These are phyloP conservation scores for Lateolabrax maculatus DNA, from an alignment of 2,797 vertebrate species.

Conservation along the genomic window DNA sequence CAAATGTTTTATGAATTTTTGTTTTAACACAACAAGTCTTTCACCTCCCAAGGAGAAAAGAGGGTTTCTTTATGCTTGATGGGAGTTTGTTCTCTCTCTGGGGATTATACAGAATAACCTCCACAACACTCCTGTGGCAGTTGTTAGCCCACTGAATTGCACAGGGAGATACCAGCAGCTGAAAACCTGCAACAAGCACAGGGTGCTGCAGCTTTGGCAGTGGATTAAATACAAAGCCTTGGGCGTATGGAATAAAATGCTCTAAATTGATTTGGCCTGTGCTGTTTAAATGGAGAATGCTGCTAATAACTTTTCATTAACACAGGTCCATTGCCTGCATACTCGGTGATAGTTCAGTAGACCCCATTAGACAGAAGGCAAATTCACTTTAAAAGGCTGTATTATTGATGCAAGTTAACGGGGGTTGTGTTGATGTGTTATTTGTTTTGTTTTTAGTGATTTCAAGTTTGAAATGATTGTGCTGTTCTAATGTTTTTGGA, in stretches of 20 bases:
- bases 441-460: slow-evolving; percentile 11
- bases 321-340: slow-evolving; percentile 52
- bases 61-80: slow-evolving; percentile 49
- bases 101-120: slow-evolving; percentile 54
- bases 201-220: slow-evolving; percentile 47
- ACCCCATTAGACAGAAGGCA: slow-evolving; percentile 50
- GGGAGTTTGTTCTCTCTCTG: slow-evolving; percentile 13
- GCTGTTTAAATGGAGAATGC: slow-evolving; percentile 70
- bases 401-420: slow-evolving; percentile 18
- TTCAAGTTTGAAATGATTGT: not conserved
- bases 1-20: slow-evolving; percentile 48
- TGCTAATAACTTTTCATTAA: slow-evolving; percentile 80
- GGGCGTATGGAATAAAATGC: slow-evolving; percentile 69
- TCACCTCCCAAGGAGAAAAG: slow-evolving; percentile 32
- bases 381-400: slow-evolving; percentile 31
- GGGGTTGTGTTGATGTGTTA: not conserved
- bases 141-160: slow-evolving; percentile 30
- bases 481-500: slow-evolving; percentile 4
- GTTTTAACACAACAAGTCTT: slow-evolving; percentile 43
- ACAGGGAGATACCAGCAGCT: slow-evolving; percentile 44
- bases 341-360: slow-evolving; percentile 44
- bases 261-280: slow-evolving; percentile 74
- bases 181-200: slow-evolving; percentile 56
- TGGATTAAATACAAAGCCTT: slow-evolving; percentile 74
- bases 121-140: slow-evolving; percentile 39